These are phyloP conservation scores for Platyrinchus mystaceus DNA, from an alignment of 2,797 vertebrate species.

Conservation along the genomic window DNA sequence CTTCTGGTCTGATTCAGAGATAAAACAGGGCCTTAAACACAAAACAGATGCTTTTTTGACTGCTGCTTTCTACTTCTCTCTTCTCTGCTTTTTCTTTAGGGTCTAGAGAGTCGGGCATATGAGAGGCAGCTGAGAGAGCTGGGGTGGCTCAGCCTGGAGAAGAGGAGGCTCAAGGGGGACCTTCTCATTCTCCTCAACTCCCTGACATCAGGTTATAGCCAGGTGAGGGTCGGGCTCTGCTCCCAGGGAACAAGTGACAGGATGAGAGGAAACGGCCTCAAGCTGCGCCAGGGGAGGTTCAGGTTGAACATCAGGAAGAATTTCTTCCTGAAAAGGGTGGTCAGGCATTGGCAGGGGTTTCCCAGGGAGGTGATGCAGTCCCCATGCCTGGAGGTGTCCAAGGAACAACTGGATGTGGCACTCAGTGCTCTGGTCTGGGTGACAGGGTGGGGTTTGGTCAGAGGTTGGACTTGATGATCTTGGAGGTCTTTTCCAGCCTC, in stretches of 20 bases:
- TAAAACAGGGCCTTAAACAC: neutral
- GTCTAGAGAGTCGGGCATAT: neutral
- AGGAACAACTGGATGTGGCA: too few species aligned
- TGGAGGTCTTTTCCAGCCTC: neutral
- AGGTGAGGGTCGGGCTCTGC: fast-evolving
- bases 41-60: neutral
- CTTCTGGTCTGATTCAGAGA: neutral
- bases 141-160: neutral
- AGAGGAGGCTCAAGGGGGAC: neutral
- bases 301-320: neutral
- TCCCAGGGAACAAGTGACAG: neutral
- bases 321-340: neutral
- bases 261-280: fast-evolving
- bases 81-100: neutral
- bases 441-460: neutral
- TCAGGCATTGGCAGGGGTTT: neutral
- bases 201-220: neutral
- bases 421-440: neutral
- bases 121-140: neutral
- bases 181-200: neutral
- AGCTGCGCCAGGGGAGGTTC: fast-evolving
- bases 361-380: neutral
- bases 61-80: neutral
- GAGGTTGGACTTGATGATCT: neutral
- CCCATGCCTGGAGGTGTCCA: neutral